These are phyloP conservation scores for Cetoscarus ocellatus DNA, from an alignment of 2,797 vertebrate genomes.

Conservation along the genomic window DNA sequence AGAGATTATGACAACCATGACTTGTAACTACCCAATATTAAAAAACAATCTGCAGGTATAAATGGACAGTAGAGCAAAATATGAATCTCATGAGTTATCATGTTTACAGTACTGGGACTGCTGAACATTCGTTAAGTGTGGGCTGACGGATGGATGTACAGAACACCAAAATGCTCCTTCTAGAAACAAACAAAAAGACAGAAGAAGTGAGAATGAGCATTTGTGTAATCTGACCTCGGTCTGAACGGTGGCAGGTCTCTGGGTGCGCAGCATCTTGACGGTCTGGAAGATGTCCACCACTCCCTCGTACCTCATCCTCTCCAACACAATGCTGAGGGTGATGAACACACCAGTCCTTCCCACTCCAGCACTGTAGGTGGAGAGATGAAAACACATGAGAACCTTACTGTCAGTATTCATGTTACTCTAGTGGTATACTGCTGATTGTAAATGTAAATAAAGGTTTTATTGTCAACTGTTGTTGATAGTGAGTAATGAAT, in stretches of 20 bases:
- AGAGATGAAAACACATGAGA: constrained; percentile 26
- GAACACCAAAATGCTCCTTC: too few relatives aligned
- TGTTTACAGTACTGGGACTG: too few relatives aligned
- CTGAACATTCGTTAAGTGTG: too few relatives aligned
- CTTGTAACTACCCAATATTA: too few relatives aligned
- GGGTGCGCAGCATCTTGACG: constrained; percentile 99
- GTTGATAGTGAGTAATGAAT: too few relatives aligned
- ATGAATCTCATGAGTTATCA: too few relatives aligned
- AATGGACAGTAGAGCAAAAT: too few relatives aligned
- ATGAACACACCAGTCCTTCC: constrained; percentile 99
- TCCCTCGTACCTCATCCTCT: constrained; percentile 99
- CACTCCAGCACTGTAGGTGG: constrained; percentile 90
- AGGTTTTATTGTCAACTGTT: background rate
- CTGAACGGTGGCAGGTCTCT: constrained; percentile 98
- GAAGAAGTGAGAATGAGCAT: background rate
- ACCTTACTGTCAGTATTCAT: background rate
- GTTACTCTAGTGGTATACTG: background rate
- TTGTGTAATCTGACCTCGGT: constrained; percentile 90
- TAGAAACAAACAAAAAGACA: background rate
- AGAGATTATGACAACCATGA: too few relatives aligned
- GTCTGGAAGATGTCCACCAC: constrained; percentile 99
- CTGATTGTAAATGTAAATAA: background rate
- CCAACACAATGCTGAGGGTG: constrained; percentile 97
- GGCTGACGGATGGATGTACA: too few relatives aligned
- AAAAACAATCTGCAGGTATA: too few relatives aligned